These are phyloP conservation scores for Perdita meconis DNA, from an alignment of 2,888 invertebrate genomes.

Conservation along the genomic window DNA sequence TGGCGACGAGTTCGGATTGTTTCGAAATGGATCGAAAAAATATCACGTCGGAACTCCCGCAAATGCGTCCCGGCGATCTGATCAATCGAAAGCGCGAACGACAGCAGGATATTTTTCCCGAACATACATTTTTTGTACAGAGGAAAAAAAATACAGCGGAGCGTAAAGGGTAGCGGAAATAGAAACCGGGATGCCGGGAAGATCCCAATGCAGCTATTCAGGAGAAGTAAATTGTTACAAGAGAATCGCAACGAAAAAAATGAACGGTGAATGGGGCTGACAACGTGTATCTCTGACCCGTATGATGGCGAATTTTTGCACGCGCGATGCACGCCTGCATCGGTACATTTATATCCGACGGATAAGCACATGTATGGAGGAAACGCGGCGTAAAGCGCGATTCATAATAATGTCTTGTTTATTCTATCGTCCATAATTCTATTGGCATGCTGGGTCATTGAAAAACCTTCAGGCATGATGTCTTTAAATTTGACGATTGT, in stretches of 20 bases:
- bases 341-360: constrained; percentile 19
- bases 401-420: constrained; percentile 42
- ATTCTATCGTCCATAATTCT: constrained; percentile 38
- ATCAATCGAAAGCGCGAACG: no score
- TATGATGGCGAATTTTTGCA: constrained; percentile 56
- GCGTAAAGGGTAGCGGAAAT: constrained; percentile 11
- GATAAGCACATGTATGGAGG: constrained; percentile 23
- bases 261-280: constrained; percentile 42
- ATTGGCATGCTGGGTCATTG: constrained; percentile 10
- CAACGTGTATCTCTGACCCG: constrained; percentile 55
- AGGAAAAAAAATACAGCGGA: background rate
- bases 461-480: constrained; percentile 16
- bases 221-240: constrained; percentile 17
- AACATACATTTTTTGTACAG: background rate
- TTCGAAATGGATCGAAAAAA: background rate
- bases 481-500: background rate
- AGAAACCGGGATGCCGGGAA: constrained; percentile 1
- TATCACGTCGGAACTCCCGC: no score
- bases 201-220: constrained; percentile 5
- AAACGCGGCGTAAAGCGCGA: constrained; percentile 48
- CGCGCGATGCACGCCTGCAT: constrained; percentile 32
- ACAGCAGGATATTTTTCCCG: background rate
- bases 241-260: constrained; percentile 7
- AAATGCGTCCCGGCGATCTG: no score
- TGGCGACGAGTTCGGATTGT: background rate